Evolutionary conservation across 2,888 invertebrate species (phyloP), one percentile per base, ranked within the genome.

Genomic region (Malthinus flaveolus): DNA sequence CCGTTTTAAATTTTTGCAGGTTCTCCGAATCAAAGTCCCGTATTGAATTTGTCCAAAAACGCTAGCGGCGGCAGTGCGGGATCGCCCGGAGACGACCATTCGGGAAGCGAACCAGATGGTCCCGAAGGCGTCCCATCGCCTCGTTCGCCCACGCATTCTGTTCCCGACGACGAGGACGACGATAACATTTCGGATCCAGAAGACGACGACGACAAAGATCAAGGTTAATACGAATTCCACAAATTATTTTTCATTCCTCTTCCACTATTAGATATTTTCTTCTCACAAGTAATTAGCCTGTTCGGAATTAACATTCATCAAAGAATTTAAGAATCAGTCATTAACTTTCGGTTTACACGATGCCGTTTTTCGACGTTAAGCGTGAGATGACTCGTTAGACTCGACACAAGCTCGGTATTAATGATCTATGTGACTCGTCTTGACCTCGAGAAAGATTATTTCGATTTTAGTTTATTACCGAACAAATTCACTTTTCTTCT

Each of bases 11-110:
- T 11, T 11, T 39, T 81, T 81, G 68, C 82, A 90, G 90, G 89
- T 68, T 93, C 93, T 61, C 91, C 93, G 65, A 76, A 91, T 53
- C 93, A 93, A 82, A 95, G 94, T 87, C 95, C 95, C 62, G 93
- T 95, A 67, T 81, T 95, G 72, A 95, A 95, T 81, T 83, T 95
- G 58, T 94, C 95, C 53, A 95, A 95, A 81, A 92, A 91, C 56
- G 93, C 91, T 51, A 89, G 80, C 73, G 89, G 89, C 62, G 91
- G 90, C 65, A 91, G 91, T 72, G 80, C 79, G 37, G 80, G 73
- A 74, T 86, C 86, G 39, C 77, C 85, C 33, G 86, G 85, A 44
- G 88, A 87, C 61, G 87, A 87, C 67, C 83, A 82, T 71, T 85
- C 85, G 63, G 85, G 85, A 66, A 85, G 85, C 71, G 84, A 89